Conservation (phyloP, 1,140 invertebrate genomes). For the Hermetia illucens region DNA sequence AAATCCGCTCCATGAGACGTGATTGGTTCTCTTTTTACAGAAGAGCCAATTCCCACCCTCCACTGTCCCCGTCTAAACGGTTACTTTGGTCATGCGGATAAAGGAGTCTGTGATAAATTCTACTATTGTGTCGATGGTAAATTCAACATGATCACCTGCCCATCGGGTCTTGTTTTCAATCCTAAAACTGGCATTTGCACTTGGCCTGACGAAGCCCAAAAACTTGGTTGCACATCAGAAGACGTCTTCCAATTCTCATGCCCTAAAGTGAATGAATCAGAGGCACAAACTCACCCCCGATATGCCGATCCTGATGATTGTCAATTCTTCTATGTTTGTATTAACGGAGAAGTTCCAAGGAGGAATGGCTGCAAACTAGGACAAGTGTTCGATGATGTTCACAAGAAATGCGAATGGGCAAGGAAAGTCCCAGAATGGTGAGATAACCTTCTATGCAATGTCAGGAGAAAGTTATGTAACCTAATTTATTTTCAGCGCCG, state of each 20-base stretch:
- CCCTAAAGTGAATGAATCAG: slow-evolving; percentile 56
- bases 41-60: slow-evolving; percentile 51
- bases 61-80: slow-evolving; percentile 76
- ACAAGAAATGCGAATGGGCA: slow-evolving; percentile 73
- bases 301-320: slow-evolving; percentile 82
- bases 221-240: slow-evolving; percentile 66
- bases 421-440: slow-evolving; percentile 85
- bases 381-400: slow-evolving; percentile 78
- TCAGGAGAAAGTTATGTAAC: not conserved
- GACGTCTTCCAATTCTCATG: slow-evolving; percentile 78
- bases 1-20: not conserved
- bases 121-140: slow-evolving; percentile 83
- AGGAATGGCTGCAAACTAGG: slow-evolving; percentile 75
- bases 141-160: slow-evolving; percentile 80
- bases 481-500: slow-evolving; percentile 42
- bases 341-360: slow-evolving; percentile 68
- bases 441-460: slow-evolving; percentile 13
- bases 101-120: slow-evolving; percentile 70
- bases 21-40: slow-evolving; percentile 32
- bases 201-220: slow-evolving; percentile 81
- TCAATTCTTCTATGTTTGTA: slow-evolving; percentile 84
- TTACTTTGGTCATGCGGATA: slow-evolving; percentile 73
- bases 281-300: slow-evolving; percentile 63
- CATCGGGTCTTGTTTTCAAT: slow-evolving; percentile 75
- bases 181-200: slow-evolving; percentile 79